Conservation (phyloP, 2,888 invertebrate species). For the Cyclophora punctaria region DNA sequence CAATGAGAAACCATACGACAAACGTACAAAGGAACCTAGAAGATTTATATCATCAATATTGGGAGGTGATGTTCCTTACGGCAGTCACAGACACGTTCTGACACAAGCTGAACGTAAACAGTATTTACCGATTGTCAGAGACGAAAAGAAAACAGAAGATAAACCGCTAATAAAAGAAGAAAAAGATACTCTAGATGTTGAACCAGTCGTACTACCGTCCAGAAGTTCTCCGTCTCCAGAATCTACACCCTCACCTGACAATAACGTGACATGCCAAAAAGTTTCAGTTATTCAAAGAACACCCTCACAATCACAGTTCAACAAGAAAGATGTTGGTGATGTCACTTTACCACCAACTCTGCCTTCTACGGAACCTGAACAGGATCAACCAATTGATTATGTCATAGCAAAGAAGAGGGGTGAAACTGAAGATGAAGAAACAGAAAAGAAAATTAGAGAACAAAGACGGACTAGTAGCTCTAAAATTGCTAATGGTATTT, state of each 20-base stretch:
- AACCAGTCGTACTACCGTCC: slow-evolving; percentile 75
- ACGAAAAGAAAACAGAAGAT: slow-evolving; percentile 73
- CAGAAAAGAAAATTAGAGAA: slow-evolving; percentile 80
- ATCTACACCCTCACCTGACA: slow-evolving; percentile 77
- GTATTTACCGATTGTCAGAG: slow-evolving; percentile 77
- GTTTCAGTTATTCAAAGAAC: slow-evolving; percentile 90
- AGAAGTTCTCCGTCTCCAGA: slow-evolving; percentile 71
- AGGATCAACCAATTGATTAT: slow-evolving; percentile 92
- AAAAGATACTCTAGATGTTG: slow-evolving; percentile 78
- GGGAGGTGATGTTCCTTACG: slow-evolving; percentile 87
- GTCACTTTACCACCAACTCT: slow-evolving; percentile 68
- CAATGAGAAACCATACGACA: slow-evolving; percentile 53
- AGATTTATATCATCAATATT: slow-evolving; percentile 87
- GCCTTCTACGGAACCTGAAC: slow-evolving; percentile 78
- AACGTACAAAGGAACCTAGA: slow-evolving; percentile 66
- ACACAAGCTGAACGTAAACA: slow-evolving; percentile 88
- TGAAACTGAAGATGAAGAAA: slow-evolving; percentile 79
- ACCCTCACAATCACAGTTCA: slow-evolving; percentile 74
- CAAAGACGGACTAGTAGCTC: slow-evolving; percentile 80
- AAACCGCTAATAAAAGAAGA: slow-evolving; percentile 76
- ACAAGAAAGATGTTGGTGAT: slow-evolving; percentile 64
- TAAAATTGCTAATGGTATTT: slow-evolving; percentile 76
- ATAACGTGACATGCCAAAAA: slow-evolving; percentile 79
- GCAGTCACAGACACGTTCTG: slow-evolving; percentile 83
- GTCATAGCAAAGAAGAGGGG: slow-evolving; percentile 88